Evolutionary conservation across 2,888 invertebrate genomes (phyloP).

Genomic region (Alentia gelatinosa): DNA sequence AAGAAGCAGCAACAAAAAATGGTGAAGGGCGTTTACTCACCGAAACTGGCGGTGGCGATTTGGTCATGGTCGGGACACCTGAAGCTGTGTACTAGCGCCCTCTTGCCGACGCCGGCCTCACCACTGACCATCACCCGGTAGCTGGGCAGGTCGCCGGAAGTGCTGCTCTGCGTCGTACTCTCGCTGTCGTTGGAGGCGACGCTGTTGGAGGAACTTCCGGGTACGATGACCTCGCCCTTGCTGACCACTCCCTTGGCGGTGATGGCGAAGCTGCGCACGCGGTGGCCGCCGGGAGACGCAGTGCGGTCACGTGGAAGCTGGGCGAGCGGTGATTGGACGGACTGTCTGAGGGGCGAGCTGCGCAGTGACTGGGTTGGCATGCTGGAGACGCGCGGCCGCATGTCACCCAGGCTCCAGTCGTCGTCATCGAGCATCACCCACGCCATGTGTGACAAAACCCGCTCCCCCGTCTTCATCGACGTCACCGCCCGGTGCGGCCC

Average conservation of each 20-base stretch:
- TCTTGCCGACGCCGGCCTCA: slow-evolving; percentile 48
- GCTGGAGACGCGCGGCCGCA: slow-evolving; percentile 54
- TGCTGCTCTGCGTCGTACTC: not conserved
- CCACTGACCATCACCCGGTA: slow-evolving; percentile 28
- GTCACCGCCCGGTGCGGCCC: not conserved
- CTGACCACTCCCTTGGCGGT: slow-evolving; percentile 44
- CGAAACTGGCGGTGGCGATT: not conserved
- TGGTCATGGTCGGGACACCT: not conserved
- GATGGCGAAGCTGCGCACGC: slow-evolving; percentile 52
- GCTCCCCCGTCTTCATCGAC: not conserved
- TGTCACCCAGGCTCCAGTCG: slow-evolving; percentile 52
- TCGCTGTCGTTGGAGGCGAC: slow-evolving; percentile 43
- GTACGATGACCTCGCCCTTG: not conserved
- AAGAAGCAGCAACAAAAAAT: not conserved
- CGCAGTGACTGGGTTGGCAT: slow-evolving; percentile 40
- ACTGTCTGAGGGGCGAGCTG: not conserved
- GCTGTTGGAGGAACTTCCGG: slow-evolving; percentile 4
- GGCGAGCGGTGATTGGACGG: not conserved
- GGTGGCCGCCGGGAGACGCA: not conserved
- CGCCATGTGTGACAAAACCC: slow-evolving; percentile 7
- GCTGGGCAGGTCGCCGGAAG: not conserved
- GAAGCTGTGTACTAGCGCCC: slow-evolving; percentile 42
- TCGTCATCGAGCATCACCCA: slow-evolving; percentile 7
- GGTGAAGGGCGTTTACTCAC: not conserved
- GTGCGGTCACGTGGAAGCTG: not conserved